phyloP scores from a whole-genome alignment of 2,797 vertebrate genomes.

The Pogonophryne albipinna region DNA sequence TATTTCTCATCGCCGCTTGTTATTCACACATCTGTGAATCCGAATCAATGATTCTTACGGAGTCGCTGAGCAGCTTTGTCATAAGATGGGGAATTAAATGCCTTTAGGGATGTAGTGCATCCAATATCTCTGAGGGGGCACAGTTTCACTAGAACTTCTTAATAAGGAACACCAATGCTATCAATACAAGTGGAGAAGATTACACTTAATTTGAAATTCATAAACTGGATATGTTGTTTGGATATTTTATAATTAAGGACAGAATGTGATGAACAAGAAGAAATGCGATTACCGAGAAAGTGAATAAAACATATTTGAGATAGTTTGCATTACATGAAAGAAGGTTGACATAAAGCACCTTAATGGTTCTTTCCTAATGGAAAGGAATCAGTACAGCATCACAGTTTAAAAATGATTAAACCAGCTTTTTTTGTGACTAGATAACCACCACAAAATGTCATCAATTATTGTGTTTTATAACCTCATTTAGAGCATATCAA shows the following conservation, averaged over 20 bases:
- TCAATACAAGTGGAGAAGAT: no score
- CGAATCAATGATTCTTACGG: conserved; percentile 12
- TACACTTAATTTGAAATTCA: no score
- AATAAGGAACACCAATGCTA: conserved; percentile 9
- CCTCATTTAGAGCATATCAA: background rate
- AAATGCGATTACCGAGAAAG: no score
- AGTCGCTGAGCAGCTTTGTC: background rate
- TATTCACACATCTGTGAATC: conserved; percentile 33
- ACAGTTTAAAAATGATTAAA: background rate
- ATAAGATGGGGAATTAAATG: conserved; percentile 1
- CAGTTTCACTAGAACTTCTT: conserved; percentile 27
- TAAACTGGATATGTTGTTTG: no score
- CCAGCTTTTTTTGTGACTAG: background rate
- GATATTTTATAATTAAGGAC: background rate
- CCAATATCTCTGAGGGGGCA: conserved; percentile 27
- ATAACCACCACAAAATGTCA: background rate
- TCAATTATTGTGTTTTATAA: no score
- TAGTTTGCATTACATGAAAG: background rate
- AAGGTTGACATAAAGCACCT: background rate
- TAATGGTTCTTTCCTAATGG: background rate
- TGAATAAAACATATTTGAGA: background rate
- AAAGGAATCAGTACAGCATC: background rate
- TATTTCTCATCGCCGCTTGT: conserved; percentile 23
- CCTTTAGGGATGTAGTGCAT: conserved; percentile 16
- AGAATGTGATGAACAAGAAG: background rate